A percentile compares a stretch with the other conserved stretches of the same genome.
phyloP scores from a whole-genome alignment of 2,888 invertebrate genomes.

The Hermaeophaga mercurialis region DNA sequence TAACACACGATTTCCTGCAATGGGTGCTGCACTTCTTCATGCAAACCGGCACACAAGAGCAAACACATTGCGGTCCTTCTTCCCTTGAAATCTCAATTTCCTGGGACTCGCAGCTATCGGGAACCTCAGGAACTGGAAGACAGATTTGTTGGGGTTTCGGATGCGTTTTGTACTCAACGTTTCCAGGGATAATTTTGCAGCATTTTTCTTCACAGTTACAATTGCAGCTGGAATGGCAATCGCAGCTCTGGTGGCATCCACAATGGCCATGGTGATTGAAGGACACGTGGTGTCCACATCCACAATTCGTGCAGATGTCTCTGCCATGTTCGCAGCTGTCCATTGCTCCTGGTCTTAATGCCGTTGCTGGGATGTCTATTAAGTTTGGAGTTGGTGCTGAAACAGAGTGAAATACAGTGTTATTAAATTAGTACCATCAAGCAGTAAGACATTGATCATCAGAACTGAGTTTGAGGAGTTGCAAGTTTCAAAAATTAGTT shows the following conservation, averaged over 20 bases:
- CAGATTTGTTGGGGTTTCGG: conserved; percentile 35
- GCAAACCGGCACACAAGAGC: conserved; percentile 26
- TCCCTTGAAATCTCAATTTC: conserved; percentile 24
- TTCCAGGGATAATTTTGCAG: conserved; percentile 43
- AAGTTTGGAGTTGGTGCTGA: conserved; percentile 37
- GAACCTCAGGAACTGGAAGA: conserved; percentile 19
- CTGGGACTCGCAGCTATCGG: conserved; percentile 34
- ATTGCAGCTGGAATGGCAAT: background rate
- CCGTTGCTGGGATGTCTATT: conserved; percentile 35
- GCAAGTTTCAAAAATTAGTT: background rate
- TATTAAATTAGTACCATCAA: too few relatives aligned
- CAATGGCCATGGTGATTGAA: background rate
- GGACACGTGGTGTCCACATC: background rate
- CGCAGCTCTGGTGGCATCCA: background rate
- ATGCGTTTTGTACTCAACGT: conserved; percentile 42
- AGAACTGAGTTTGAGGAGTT: background rate
- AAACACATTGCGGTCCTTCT: background rate
- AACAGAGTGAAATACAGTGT: too few relatives aligned
- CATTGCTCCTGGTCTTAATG: background rate
- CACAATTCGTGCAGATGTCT: conserved; percentile 5
- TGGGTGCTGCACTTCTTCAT: conserved; percentile 15
- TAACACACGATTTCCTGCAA: conserved; percentile 23
- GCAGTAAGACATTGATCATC: too few relatives aligned
- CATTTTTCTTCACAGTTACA: conserved; percentile 11
- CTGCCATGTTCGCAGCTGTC: background rate